Conservation (phyloP, 2,113 vertebrate genomes). For the Falcunculus frontatus region DNA sequence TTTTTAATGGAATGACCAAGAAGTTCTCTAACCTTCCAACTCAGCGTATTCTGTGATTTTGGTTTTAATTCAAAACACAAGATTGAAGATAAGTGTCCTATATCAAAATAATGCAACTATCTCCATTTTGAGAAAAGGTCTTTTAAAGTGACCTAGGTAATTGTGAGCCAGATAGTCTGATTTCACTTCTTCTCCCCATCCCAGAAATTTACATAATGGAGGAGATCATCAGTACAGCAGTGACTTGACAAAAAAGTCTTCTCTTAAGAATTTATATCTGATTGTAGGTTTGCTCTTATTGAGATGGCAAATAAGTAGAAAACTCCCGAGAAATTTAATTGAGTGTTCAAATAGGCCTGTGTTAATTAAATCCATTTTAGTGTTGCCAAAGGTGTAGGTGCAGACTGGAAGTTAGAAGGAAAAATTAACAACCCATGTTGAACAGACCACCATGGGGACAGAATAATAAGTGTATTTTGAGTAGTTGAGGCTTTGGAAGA, state of each 20-base stretch:
- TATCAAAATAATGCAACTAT: neutral
- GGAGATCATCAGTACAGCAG: neutral
- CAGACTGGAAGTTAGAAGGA: neutral
- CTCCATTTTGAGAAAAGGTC: neutral
- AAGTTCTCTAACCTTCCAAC: neutral
- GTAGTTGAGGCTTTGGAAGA: neutral
- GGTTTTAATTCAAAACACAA: neutral
- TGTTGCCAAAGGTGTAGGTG: neutral
- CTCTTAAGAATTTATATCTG: neutral
- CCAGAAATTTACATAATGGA: neutral
- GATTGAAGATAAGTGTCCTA: neutral
- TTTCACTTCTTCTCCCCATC: neutral
- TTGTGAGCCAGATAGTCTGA: neutral
- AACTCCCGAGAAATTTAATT: neutral
- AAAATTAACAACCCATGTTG: neutral
- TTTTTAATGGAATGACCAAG: neutral
- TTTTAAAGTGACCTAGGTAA: neutral
- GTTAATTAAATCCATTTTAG: neutral
- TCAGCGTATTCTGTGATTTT: neutral
- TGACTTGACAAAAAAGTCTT: neutral
- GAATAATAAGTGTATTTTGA: neutral
- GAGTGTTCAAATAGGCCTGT: neutral
- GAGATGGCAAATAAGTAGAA: neutral
- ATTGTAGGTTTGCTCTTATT: neutral
- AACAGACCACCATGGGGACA: neutral